Conservation (phyloP, 2,888 invertebrate species). For the Ochropleura plecta region DNA sequence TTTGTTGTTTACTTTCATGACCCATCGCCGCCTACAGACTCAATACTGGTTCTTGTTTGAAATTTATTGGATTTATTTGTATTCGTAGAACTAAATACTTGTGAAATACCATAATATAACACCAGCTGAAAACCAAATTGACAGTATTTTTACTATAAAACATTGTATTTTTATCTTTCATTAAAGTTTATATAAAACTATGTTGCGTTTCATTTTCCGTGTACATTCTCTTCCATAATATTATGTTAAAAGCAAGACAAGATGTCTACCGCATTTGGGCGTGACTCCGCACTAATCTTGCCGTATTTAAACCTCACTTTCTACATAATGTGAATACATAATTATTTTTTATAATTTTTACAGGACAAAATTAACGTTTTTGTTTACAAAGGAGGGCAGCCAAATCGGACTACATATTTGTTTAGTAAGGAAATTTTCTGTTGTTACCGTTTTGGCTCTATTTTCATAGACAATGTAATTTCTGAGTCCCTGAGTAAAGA, state of each 20-base stretch:
- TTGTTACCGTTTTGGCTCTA: neutral
- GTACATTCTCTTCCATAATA: constrained; percentile 34
- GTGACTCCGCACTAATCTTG: constrained; percentile 71
- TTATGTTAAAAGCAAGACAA: constrained; percentile 57
- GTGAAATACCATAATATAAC: neutral
- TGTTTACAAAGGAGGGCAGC: constrained; percentile 30
- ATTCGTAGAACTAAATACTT: too few species aligned
- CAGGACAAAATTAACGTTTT: constrained; percentile 18
- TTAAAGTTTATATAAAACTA: constrained; percentile 59
- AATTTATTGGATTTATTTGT: neutral
- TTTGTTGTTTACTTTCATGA: neutral
- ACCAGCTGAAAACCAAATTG: neutral
- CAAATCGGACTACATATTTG: neutral
- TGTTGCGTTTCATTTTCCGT: constrained; percentile 17
- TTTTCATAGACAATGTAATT: neutral
- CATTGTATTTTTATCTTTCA: constrained; percentile 51
- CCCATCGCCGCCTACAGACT: neutral
- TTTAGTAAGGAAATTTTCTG: neutral
- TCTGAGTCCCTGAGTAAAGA: neutral
- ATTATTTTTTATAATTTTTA: constrained; percentile 36
- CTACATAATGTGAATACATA: constrained; percentile 56
- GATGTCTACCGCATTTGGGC: constrained; percentile 45
- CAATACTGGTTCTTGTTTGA: neutral
- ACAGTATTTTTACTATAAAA: constrained; percentile 24
- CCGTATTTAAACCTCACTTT: constrained; percentile 54